Evolutionary conservation across 2,888 invertebrate species (phyloP), one percentile per base, ranked within the genome.

Genomic region (Pantelozetes paolii): DNA sequence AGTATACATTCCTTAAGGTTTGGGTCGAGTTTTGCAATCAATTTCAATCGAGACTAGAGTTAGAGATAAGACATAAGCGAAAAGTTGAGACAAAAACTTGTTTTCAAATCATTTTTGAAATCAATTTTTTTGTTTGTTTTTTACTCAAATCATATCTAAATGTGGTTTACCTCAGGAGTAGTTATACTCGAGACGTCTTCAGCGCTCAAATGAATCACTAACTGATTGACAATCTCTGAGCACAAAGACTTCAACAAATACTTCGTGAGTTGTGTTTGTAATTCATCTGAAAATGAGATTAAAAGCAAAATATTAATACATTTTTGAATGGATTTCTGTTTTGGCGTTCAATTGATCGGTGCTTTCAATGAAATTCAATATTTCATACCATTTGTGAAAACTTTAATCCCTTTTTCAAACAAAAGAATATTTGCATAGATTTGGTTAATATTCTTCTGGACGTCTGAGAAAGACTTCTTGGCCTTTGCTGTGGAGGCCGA

Each of bases 221-320:
- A 86, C 79, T 91, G 89, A 75, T 89, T 89, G 20, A 89, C 86
- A 74, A 93, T 87, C 80, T 96, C 95, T 36, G 89, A 80, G 64
- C 92, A 91, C 64, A 92, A 83, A 0, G 92, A 88, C 83, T 92
- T 92, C 40, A 95, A 82, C 59, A 96, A 84, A 83, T 95, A 93
- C 82, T 92, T 93, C 0, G 87, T 85, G 77, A 94, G 84, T 76
- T 88, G 88, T 0, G 83, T 77, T 82, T 92, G 91, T 30, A 87
- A 85, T 13, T 85, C 85, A 18, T 81, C 83, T 82, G 78, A 69
- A 30, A 72, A 50, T n/a, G 30, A 11, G 45, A 45, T 40, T 26
- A 15, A 9, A 54, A 45, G 23, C 15, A 26, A 23, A 45, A 50
- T 69, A 76, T 32, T 26, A 71, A 64, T 20, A n/a, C 42, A 74